phyloP scores from a whole-genome alignment of 2,113 vertebrate species.

The Corythaeola cristata region DNA sequence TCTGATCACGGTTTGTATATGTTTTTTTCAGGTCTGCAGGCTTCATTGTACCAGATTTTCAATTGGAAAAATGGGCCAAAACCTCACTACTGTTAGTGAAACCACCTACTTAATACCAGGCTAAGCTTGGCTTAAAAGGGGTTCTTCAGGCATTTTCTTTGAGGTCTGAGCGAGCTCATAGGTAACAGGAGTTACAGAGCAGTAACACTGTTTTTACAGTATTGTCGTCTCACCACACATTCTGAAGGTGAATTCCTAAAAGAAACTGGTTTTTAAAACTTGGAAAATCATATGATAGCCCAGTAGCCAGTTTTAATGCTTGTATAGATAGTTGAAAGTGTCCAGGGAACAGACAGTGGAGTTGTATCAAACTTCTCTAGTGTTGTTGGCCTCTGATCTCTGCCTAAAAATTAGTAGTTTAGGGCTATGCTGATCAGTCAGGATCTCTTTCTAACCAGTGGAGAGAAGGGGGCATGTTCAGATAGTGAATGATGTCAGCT shows the following conservation, averaged over 20 bases:
- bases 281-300: accelerated
- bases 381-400: background rate
- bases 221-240: background rate
- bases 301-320: background rate
- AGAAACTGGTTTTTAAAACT: background rate
- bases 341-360: background rate
- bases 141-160: background rate
- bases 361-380: background rate
- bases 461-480: background rate
- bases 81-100: background rate
- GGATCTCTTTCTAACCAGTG: background rate
- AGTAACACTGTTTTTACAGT: background rate
- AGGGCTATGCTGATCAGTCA: background rate
- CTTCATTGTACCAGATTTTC: background rate
- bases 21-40: background rate
- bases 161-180: background rate
- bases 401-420: background rate
- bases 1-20: background rate
- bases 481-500: too few relatives aligned
- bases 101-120: background rate
- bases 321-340: background rate
- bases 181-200: accelerated
- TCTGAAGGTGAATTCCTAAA: background rate
- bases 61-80: background rate
- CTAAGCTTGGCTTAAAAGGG: background rate